Conservation (phyloP, 2,113 vertebrate genomes). For the Barnardius zonarius region DNA sequence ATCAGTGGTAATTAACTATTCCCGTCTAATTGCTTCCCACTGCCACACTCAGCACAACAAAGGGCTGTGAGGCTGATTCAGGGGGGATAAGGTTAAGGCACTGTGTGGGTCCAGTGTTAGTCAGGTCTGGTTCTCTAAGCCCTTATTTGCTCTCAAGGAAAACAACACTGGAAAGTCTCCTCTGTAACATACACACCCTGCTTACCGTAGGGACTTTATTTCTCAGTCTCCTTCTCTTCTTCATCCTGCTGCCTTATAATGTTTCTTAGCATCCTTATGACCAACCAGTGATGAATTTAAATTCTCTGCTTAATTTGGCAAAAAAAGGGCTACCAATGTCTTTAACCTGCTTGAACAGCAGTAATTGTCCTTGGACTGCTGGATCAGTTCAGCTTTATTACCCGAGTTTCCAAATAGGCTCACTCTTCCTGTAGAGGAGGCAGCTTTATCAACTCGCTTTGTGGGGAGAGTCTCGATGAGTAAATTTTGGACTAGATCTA, state of each 20-base stretch:
- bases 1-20: not conserved
- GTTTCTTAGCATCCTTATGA: not conserved
- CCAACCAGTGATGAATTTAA: not conserved
- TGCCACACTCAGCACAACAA: not conserved
- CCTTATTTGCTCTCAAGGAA: not conserved
- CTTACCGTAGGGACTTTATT: not conserved
- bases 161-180: not conserved
- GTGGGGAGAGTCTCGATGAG: not conserved
- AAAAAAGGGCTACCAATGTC: accelerated
- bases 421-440: no score
- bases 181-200: not conserved
- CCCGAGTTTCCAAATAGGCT: not conserved
- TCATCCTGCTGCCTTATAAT: not conserved
- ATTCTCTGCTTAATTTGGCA: not conserved
- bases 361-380: not conserved
- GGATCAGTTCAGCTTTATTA: not conserved
- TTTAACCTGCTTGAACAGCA: not conserved
- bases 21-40: not conserved
- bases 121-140: not conserved
- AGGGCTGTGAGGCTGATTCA: not conserved
- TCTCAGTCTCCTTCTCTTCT: not conserved
- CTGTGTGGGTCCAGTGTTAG: not conserved
- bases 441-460: not conserved
- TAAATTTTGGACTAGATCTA: not conserved
- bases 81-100: not conserved